Percentiles rank a stretch among this genome's conserved stretches.
Conservation (phyloP, 2,888 invertebrate species). For the Dyspetes luteomarginatus region DNA sequence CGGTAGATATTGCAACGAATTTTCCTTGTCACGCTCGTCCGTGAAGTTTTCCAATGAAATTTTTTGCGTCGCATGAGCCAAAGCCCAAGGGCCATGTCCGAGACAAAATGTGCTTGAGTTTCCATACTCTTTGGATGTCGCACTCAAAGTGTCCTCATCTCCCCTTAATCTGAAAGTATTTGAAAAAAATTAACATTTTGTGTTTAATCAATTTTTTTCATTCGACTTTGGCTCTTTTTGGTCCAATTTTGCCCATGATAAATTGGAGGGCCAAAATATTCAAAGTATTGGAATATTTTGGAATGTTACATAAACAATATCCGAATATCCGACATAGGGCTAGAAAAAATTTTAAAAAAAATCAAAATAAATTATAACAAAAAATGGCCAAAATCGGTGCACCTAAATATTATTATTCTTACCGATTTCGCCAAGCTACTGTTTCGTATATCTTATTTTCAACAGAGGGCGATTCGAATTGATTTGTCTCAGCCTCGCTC, state of each 20-base stretch:
- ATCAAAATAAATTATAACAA: too few species aligned
- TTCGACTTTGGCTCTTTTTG: too few species aligned
- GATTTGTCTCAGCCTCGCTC: neutral
- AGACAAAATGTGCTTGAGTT: constrained; percentile 58
- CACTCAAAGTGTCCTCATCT: neutral
- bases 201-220: too few species aligned
- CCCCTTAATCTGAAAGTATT: constrained; percentile 24
- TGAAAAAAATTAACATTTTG: too few species aligned
- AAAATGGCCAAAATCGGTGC: too few species aligned
- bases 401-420: neutral
- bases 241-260: too few species aligned
- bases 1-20: constrained; percentile 26
- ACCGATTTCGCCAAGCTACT: neutral
- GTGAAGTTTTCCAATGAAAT: constrained; percentile 22
- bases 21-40: constrained; percentile 55
- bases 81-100: constrained; percentile 50
- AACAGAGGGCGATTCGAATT: neutral
- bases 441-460: neutral
- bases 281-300: too few species aligned
- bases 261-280: too few species aligned
- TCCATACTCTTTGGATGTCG: constrained; percentile 15
- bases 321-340: too few species aligned
- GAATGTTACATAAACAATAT: too few species aligned
- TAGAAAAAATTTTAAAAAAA: too few species aligned
- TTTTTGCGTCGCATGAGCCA: constrained; percentile 36